Evolutionary conservation across 2,888 invertebrate genomes (phyloP).

Genomic region (Marronus borbonicus): DNA sequence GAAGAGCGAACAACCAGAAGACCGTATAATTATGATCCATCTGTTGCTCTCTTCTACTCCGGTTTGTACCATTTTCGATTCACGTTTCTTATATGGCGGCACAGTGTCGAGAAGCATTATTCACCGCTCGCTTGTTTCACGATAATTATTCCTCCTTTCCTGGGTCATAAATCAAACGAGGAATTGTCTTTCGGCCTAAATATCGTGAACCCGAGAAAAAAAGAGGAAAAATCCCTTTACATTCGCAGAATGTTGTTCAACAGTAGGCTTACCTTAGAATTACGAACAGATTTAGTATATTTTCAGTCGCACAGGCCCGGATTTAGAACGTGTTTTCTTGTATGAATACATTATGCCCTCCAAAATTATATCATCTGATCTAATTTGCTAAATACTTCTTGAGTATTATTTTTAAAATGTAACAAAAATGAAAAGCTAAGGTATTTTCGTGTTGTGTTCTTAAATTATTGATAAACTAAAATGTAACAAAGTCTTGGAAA

Average conservation of each 20-base stretch:
- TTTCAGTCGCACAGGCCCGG: not conserved
- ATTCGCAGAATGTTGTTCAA: conserved; percentile 14
- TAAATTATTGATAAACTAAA: too few species aligned
- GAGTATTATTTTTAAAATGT: too few species aligned
- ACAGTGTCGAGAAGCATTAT: conserved; percentile 21
- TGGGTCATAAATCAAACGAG: conserved; percentile 33
- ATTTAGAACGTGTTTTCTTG: not conserved
- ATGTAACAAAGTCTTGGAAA: too few species aligned
- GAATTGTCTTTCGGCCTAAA: conserved; percentile 39
- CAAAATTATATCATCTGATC: too few species aligned
- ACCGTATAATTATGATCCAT: conserved; percentile 39
- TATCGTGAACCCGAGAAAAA: not conserved
- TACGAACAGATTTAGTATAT: conserved; percentile 2
- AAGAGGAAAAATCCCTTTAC: conserved; percentile 16
- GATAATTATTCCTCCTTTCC: conserved; percentile 33
- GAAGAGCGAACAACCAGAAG: conserved; percentile 9
- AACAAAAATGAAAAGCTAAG: too few species aligned
- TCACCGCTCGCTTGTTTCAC: conserved; percentile 24
- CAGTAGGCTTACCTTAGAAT: not conserved
- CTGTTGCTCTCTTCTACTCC: conserved; percentile 24
- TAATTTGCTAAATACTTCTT: too few species aligned
- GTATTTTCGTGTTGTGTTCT: too few species aligned
- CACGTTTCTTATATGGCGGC: conserved; percentile 20
- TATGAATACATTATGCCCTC: not conserved
- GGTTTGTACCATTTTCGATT: conserved; percentile 20